These are phyloP conservation scores for Willowsia nigromaculata DNA, from an alignment of 2,888 invertebrate species.

Conservation along the genomic window DNA sequence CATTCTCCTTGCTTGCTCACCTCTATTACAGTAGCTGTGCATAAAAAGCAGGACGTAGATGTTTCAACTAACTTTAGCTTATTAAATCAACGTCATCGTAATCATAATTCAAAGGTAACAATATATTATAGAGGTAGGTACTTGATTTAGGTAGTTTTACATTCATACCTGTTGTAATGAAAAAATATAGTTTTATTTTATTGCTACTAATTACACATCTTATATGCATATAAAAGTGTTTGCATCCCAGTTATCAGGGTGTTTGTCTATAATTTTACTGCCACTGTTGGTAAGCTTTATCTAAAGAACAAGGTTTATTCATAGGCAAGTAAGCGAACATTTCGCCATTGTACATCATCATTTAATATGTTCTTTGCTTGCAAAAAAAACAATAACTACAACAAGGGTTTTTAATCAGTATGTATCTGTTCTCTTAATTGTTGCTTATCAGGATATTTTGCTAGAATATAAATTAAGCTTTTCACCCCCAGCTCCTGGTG, in stretches of 20 bases:
- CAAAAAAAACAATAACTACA: neutral
- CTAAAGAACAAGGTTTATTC: neutral
- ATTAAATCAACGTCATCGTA: neutral
- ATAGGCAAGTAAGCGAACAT: neutral
- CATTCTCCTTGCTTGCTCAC: neutral
- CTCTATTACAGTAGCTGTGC: neutral
- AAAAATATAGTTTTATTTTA: neutral
- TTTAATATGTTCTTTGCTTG: neutral
- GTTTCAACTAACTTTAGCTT: neutral
- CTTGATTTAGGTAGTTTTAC: too few relatives aligned
- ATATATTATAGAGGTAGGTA: neutral
- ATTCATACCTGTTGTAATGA: neutral
- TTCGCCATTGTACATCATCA: neutral
- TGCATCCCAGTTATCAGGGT: neutral
- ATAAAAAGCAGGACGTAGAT: neutral
- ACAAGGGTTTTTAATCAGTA: too few relatives aligned
- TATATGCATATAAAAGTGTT: slow-evolving; percentile 2
- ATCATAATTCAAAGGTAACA: neutral
- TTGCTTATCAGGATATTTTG: too few relatives aligned
- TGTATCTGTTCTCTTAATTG: too few relatives aligned
- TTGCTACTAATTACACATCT: neutral
- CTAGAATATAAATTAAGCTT: too few relatives aligned
- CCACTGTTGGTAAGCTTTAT: neutral
- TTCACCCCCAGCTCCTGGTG: too few relatives aligned
- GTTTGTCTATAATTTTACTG: too few relatives aligned